These are phyloP conservation scores for Theristicus caerulescens DNA, from an alignment of 2,113 vertebrate genomes.

Conservation along the genomic window DNA sequence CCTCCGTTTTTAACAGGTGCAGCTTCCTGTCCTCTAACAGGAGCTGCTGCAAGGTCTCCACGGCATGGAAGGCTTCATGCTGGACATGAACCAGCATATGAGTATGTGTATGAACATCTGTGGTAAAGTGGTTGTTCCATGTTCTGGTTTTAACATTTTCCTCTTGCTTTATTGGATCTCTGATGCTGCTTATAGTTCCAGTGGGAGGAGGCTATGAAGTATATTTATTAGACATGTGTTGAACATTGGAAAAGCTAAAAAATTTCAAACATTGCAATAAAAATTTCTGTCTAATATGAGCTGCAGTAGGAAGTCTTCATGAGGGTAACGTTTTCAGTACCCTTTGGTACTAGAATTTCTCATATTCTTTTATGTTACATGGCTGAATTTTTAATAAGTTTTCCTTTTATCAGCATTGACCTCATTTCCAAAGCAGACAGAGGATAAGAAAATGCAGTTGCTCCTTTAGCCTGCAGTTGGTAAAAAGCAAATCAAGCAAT, in stretches of 20 bases:
- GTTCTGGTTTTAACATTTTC: neutral
- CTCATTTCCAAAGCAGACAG: neutral
- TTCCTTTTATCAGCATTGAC: neutral
- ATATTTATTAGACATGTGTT: neutral
- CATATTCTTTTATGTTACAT: neutral
- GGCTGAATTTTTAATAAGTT: neutral
- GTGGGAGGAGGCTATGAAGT: neutral
- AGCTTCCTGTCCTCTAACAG: neutral
- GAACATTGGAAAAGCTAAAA: neutral
- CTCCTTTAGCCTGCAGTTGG: conserved; percentile 23
- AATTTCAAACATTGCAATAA: neutral
- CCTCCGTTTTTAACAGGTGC: neutral
- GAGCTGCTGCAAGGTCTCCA: neutral
- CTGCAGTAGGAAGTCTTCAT: neutral
- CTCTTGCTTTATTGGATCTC: neutral
- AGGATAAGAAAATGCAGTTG: conserved; percentile 28
- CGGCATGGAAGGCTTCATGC: neutral
- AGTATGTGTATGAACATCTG: neutral
- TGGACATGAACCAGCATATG: neutral
- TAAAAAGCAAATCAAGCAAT: conserved; percentile 55
- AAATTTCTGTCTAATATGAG: neutral
- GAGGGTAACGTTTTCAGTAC: neutral
- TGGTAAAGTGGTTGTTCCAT: neutral
- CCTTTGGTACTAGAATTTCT: neutral
- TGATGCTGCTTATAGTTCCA: neutral